Percentiles rank a stretch among this genome's conserved stretches.
Conservation (phyloP, 2,797 vertebrate genomes). For the Tachyglossus aculeatus region DNA sequence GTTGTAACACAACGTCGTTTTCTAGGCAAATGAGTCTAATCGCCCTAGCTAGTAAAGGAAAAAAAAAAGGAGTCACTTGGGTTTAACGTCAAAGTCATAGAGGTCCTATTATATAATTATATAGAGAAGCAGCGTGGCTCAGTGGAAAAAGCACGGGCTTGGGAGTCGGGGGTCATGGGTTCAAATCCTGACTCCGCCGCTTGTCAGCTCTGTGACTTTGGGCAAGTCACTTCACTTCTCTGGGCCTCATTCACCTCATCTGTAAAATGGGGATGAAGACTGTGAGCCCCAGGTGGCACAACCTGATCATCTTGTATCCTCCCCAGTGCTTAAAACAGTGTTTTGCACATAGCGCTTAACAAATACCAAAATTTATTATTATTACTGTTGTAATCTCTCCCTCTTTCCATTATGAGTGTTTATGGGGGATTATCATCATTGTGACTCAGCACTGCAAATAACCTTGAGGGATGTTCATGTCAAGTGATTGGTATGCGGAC, state of each 20-base stretch:
- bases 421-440: background rate
- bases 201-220: too few relatives aligned
- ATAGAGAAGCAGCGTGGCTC: too few relatives aligned
- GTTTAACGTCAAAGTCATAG: background rate
- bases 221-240: too few relatives aligned
- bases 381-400: background rate
- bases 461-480: background rate
- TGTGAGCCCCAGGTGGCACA: too few relatives aligned
- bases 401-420: background rate
- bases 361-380: background rate
- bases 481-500: accelerated
- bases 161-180: too few relatives aligned
- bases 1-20: slow-evolving; percentile 15
- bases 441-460: slow-evolving; percentile 1
- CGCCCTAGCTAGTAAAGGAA: background rate
- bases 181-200: too few relatives aligned
- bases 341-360: too few relatives aligned
- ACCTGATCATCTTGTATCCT: background rate
- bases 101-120: background rate
- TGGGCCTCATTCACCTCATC: too few relatives aligned
- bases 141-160: too few relatives aligned
- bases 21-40: slow-evolving; percentile 19
- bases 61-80: background rate
- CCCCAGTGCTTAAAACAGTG: background rate
- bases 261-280: too few relatives aligned